Percentiles rank a stretch among this genome's conserved stretches.
Evolutionary conservation across 2,888 invertebrate species (phyloP).

Genomic region (Drosophila mayaguana): DNA sequence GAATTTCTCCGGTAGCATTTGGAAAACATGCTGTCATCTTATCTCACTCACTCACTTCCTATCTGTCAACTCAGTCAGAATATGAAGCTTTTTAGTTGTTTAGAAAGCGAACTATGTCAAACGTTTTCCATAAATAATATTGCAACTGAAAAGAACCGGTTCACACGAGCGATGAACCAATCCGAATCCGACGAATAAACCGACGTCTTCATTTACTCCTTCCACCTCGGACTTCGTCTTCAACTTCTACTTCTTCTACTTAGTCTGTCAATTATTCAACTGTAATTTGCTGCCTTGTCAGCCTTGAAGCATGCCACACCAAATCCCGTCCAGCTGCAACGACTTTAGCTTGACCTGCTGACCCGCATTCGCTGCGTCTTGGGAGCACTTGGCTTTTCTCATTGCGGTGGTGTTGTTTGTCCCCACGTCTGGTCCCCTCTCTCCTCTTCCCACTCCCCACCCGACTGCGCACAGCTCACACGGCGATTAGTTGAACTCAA

Average conservation of each 20-base stretch:
- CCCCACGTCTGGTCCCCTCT: not conserved
- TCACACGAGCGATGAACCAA: conserved; percentile 7
- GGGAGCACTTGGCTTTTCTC: conserved; percentile 22
- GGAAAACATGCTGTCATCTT: conserved; percentile 9
- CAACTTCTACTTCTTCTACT: not conserved
- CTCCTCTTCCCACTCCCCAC: not conserved
- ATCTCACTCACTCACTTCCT: conserved; percentile 10
- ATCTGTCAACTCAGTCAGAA: conserved; percentile 1
- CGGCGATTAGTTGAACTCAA: conserved; percentile 50
- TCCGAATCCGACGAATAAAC: not conserved
- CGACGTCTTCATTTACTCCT: not conserved
- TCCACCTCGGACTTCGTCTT: not conserved
- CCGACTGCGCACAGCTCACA: conserved; percentile 8
- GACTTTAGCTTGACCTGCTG: conserved; percentile 53
- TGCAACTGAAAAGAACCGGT: conserved; percentile 21
- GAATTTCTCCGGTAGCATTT: conserved; percentile 18
- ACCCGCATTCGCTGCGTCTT: conserved; percentile 49
- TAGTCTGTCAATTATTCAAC: conserved; percentile 15
- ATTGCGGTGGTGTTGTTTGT: conserved; percentile 34
- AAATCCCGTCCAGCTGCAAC: conserved; percentile 36
- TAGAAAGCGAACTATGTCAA: conserved; percentile 13
- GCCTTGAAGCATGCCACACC: conserved; percentile 54
- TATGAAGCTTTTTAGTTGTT: not conserved
- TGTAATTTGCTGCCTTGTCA: conserved; percentile 18
- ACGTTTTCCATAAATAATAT: conserved; percentile 10